Evolutionary conservation across 23 tunicate species (phyloP).

Genomic region (Ciona savignyi): DNA sequence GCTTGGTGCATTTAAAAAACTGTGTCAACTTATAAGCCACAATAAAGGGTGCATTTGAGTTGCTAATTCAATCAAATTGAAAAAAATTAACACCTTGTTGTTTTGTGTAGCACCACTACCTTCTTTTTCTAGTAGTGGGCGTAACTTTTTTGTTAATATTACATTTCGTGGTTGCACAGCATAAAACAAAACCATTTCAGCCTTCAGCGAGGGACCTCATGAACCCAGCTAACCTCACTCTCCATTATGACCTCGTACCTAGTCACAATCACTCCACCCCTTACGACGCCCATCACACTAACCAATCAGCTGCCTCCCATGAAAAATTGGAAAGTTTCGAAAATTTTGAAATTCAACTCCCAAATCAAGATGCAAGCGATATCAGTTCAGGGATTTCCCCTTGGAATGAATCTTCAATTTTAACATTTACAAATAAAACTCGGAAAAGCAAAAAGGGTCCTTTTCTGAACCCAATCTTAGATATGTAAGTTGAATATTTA

Average conservation of each 20-base stretch:
- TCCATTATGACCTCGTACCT: neutral
- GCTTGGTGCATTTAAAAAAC: too few relatives aligned
- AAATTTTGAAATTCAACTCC: too few relatives aligned
- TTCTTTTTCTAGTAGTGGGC: too few relatives aligned
- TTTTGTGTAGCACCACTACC: too few relatives aligned
- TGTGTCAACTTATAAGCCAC: too few relatives aligned
- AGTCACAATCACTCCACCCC: neutral
- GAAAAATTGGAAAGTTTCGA: neutral
- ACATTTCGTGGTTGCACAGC: too few relatives aligned
- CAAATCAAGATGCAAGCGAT: neutral
- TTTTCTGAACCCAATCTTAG: neutral
- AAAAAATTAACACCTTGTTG: too few relatives aligned
- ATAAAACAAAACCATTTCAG: neutral
- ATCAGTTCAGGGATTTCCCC: neutral
- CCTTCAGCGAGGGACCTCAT: constrained; percentile 1
- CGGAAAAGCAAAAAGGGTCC: neutral
- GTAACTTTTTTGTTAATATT: too few relatives aligned
- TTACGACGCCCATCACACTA: neutral
- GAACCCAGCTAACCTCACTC: constrained; percentile 3
- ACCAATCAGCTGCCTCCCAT: neutral
- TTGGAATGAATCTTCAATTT: neutral
- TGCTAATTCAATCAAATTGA: too few relatives aligned
- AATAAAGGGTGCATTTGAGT: too few relatives aligned
- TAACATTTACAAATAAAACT: neutral
- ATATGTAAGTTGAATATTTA: neutral